Evolutionary conservation across 2,888 invertebrate genomes (phyloP), one percentile per base, ranked within the genome.

Genomic region (Deilephila elpenor): DNA sequence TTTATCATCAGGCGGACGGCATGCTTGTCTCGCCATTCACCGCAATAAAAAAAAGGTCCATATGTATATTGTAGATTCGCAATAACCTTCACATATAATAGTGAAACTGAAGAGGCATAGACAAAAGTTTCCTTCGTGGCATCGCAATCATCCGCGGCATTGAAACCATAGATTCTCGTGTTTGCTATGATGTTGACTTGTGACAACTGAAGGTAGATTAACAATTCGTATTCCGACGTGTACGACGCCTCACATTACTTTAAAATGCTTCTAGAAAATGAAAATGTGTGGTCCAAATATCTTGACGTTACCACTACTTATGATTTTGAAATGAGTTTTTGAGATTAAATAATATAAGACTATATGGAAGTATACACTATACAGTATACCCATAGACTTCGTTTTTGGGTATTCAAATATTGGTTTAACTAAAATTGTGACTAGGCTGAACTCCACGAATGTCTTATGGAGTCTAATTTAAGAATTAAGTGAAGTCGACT

Each of bases 271-370:
- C 56, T 56, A 56, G 19, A 56, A 56, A 56, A 56, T 56, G 19
- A 56, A 56, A 56, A 56, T 56, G 56, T 56, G 56, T 56, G 56
- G 56, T n/a, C 19, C 14, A 56, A n/a, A 56, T 56, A 56, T 56
- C 56, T 56, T 56, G n/a, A 17, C 56, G 56, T 56, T 56, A 56
- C 56, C 56, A 56, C 56, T 56, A 56, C 56, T n/a, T n/a, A 56
- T n/a, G n/a, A 56, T n/a, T 56, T 56, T 56, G 5, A n/a, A 6
- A n/a, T 56, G 17, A n/a, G 56, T 56, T n/a, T 17, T 56, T 53
- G 53, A 17, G 53, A 19, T 19, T 19, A 53, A 53, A 53, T 19
- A 53, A 19, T 17, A 53, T 5, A 1, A 19, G 14, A 17, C 14
- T 17, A 53, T 53, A 4, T 53, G 1, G 25, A 25, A 37, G 8